Conservation (phyloP, 2,113 vertebrate species). For the Nerophis ophidion region DNA sequence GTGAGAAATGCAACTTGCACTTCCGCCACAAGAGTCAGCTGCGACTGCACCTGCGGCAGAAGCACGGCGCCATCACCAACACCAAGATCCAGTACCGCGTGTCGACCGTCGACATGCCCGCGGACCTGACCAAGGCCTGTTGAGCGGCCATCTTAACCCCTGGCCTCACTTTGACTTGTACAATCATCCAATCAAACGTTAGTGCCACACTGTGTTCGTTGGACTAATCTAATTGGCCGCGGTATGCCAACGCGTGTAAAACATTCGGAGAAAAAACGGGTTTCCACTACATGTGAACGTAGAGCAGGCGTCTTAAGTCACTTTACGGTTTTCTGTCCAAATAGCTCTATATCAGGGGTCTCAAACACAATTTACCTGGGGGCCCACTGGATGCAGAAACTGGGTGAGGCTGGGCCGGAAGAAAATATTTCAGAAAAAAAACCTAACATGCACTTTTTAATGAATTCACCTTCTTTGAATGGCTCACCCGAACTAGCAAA, state of each 20-base stretch:
- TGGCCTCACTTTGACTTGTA: conserved; percentile 66
- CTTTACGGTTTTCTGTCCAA: conserved; percentile 75
- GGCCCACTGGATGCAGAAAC: too few species aligned
- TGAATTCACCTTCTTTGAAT: too few species aligned
- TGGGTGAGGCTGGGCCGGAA: too few species aligned
- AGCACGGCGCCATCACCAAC: conserved; percentile 98
- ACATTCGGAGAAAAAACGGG: conserved; percentile 58
- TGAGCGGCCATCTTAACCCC: conserved; percentile 68
- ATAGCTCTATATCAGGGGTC: too few species aligned
- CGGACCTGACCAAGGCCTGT: conserved; percentile 86
- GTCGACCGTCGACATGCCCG: conserved; percentile 77
- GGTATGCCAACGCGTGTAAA: conserved; percentile 50
- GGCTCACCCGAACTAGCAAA: too few species aligned
- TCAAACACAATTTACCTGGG: too few species aligned
- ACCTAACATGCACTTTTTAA: too few species aligned
- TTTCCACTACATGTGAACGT: conserved; percentile 77
- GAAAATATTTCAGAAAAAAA: too few species aligned
- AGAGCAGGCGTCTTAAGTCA: conserved; percentile 70
- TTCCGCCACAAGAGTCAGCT: conserved; percentile 99
- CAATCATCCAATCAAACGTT: conserved; percentile 71
- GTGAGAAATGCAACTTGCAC: conserved; percentile 99
- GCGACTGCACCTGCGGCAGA: conserved; percentile 92
- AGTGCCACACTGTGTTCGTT: conserved; percentile 77
- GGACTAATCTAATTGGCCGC: conserved; percentile 52
- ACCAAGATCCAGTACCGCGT: conserved; percentile 97